A percentile compares a stretch with the other conserved stretches of the same genome.
Conservation (phyloP, 2,797 vertebrate genomes). For the Tympanoctomys barrerae region DNA sequence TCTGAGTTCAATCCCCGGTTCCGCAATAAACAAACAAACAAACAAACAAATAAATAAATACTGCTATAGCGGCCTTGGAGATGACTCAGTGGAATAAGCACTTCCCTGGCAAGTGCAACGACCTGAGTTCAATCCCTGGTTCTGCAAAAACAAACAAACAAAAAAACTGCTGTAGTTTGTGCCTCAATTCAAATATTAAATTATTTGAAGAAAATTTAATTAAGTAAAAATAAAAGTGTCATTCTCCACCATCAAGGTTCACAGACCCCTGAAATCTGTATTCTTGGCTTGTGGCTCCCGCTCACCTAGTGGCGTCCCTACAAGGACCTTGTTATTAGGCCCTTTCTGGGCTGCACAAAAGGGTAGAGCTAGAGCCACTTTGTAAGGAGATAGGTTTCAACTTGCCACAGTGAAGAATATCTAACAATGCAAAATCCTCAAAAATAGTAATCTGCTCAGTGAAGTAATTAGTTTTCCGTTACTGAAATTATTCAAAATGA, state of each 20-base stretch:
- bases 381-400: not conserved
- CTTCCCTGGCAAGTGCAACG: no score
- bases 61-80: no score
- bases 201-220: not conserved
- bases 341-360: not conserved
- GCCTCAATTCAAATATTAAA: not conserved
- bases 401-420: slow-evolving; percentile 5
- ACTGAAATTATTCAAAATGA: slow-evolving; percentile 22
- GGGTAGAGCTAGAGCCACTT: not conserved
- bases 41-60: no score
- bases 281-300: not conserved
- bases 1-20: no score
- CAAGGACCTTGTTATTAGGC: not conserved
- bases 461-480: not conserved
- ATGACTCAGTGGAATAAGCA: no score
- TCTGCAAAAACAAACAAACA: no score
- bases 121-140: no score
- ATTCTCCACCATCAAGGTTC: not conserved
- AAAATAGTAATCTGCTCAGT: not conserved
- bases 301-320: rapidly evolving
- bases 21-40: no score
- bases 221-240: slow-evolving; percentile 1
- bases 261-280: not conserved
- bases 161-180: not conserved
- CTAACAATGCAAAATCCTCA: slow-evolving; percentile 40